Evolutionary conservation across 2,888 invertebrate species (phyloP).

Genomic region (Endotricha flammealis): DNA sequence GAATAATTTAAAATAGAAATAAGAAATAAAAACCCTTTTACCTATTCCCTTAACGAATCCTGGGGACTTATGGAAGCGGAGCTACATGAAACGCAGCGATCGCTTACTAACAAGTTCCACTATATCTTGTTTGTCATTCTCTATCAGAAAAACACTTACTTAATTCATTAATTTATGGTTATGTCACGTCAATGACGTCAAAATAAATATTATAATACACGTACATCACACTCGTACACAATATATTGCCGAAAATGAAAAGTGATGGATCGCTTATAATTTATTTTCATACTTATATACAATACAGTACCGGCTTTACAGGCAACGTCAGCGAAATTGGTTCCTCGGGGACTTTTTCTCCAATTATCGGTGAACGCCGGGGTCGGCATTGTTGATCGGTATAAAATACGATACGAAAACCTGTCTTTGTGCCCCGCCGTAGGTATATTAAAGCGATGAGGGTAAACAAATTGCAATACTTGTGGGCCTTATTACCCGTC

Average conservation of each 20-base stretch:
- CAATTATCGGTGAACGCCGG: constrained; percentile 61
- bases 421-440: constrained; percentile 46
- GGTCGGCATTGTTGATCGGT: constrained; percentile 64
- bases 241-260: constrained; percentile 38
- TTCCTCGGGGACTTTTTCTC: constrained; percentile 66
- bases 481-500: constrained; percentile 73
- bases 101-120: too few species aligned
- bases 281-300: constrained; percentile 41
- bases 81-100: too few species aligned
- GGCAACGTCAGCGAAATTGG: constrained; percentile 61
- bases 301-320: constrained; percentile 33
- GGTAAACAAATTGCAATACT: constrained; percentile 77
- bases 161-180: too few species aligned
- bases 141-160: too few species aligned
- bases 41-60: too few species aligned
- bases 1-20: too few species aligned
- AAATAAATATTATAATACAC: too few species aligned
- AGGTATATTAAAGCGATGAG: constrained; percentile 67
- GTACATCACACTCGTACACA: too few species aligned
- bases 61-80: too few species aligned
- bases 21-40: too few species aligned
- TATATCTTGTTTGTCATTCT: too few species aligned
- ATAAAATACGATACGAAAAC: constrained; percentile 63
- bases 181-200: too few species aligned
- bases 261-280: constrained; percentile 59